Percentiles rank a stretch among this genome's conserved stretches.
Evolutionary conservation across 2,888 invertebrate species (phyloP).

Genomic region (Diachrysia chrysitis): DNA sequence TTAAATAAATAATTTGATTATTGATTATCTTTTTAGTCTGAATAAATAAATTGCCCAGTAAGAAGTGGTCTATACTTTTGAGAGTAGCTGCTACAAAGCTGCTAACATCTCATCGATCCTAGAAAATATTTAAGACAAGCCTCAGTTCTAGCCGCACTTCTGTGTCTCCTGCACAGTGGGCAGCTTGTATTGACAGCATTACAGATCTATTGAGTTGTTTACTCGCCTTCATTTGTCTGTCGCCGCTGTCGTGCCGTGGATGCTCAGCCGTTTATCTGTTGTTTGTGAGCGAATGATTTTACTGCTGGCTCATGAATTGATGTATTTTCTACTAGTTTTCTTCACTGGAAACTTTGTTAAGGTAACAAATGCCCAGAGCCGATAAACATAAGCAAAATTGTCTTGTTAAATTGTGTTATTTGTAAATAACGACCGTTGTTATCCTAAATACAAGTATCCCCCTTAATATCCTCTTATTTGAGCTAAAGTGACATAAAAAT

Average conservation of each 20-base stretch:
- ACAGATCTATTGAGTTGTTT: slow-evolving; percentile 46
- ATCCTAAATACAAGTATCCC: too few relatives aligned
- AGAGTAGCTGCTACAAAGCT: too few relatives aligned
- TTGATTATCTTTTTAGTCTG: too few relatives aligned
- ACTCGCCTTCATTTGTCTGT: slow-evolving; percentile 46
- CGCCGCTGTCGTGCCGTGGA: slow-evolving; percentile 32
- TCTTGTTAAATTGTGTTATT: too few relatives aligned
- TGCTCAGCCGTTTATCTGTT: slow-evolving; percentile 32
- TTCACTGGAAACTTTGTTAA: not conserved
- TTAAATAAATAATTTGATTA: too few relatives aligned
- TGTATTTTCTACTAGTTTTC: slow-evolving; percentile 1
- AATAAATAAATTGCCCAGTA: too few relatives aligned
- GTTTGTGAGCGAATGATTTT: slow-evolving; percentile 30
- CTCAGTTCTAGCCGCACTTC: not conserved
- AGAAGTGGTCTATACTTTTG: too few relatives aligned
- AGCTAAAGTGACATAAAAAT: not conserved
- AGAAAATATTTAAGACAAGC: not conserved
- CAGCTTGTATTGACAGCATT: slow-evolving; percentile 56
- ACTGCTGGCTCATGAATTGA: slow-evolving; percentile 5
- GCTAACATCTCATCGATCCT: not conserved
- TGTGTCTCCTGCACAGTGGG: slow-evolving; percentile 10
- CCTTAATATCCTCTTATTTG: not conserved
- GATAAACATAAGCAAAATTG: too few relatives aligned
- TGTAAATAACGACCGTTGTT: too few relatives aligned
- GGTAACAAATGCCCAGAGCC: too few relatives aligned